Base-by-base conservation (phyloP, 2,113 vertebrate genomes). In the Megaceryle torquata region DNA sequence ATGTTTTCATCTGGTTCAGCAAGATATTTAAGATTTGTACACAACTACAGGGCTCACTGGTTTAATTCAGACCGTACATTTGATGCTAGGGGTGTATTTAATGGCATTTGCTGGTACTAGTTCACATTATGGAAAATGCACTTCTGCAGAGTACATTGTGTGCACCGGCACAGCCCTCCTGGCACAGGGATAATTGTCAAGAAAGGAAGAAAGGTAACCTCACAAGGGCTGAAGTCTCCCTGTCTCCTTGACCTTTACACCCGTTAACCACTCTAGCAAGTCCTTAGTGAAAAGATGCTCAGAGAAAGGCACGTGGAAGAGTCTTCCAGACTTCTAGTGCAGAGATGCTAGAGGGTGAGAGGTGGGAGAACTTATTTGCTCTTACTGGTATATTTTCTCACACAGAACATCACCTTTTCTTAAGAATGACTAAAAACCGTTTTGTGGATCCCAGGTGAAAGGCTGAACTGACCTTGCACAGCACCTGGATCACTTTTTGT, bases 1-100 rank as follows among this genome's bases (percentile, higher is more conserved):
- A 13, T 56, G 60, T 71, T 92, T 91, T 56, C 89, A 82, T 65
- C 71, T 82, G 44, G 46, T 74, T 93, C 57, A 82, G 59, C 35
- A 74, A 77, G 72, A 29, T 67, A 60, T 88, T 59, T 78, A 51
- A 88, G 69, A 68, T 77, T 51, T 65, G 26, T 65, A 48, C 61
- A 71, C 29, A 81, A 14, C 28, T 72, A 1, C 26, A 53, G 29
- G 31, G 41, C 31, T 16, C 61, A 75, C 59, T 57, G 51, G 28
- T 63, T 96, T 46, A 13, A 22, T 77, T 63, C 51, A 48, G 60
- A 53, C 16, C 35, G 77, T 59, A 17, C 25, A 26, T 72, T 93
- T 44, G 54, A 24, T 80, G 17, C 54, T 24, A n/a, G 10, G 10
- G 0, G 5, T 22, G 1, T 83, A 54, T 92, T 87, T 89, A 64